phyloP scores from a whole-genome alignment of 2,797 vertebrate species.

The Pogoniulus pusillus region DNA sequence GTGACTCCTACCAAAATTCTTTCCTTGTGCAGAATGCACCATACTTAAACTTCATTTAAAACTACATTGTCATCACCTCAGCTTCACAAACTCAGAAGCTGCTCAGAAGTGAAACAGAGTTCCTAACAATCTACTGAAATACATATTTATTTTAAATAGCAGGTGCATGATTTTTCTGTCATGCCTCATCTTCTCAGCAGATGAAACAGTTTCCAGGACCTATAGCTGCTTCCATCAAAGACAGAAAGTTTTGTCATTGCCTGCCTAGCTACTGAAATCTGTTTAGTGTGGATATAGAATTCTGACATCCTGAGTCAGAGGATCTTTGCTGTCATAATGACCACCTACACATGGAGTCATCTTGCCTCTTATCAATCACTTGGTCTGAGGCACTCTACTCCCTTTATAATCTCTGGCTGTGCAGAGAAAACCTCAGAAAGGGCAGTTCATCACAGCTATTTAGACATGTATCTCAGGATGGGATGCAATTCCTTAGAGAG shows the following conservation, averaged over 20 bases:
- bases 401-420: neutral
- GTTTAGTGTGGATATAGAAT: neutral
- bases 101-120: neutral
- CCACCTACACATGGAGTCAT: neutral
- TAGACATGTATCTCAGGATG: neutral
- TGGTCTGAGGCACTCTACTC: neutral
- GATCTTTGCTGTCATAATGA: neutral
- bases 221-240: neutral
- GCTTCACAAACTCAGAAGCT: neutral
- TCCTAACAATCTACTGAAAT: neutral
- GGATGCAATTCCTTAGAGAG: neutral
- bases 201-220: neutral
- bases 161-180: neutral
- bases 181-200: neutral
- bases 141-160: neutral
- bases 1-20: neutral
- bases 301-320: neutral
- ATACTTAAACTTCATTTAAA: conserved; percentile 42
- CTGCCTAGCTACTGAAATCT: neutral
- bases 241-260: neutral
- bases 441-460: neutral
- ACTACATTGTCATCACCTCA: neutral
- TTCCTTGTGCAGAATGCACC: neutral
- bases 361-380: neutral
- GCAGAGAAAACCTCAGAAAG: conserved; percentile 36